Evolutionary conservation across 2,888 invertebrate species (phyloP).

Genomic region (Ommatoiulus sabulosus): DNA sequence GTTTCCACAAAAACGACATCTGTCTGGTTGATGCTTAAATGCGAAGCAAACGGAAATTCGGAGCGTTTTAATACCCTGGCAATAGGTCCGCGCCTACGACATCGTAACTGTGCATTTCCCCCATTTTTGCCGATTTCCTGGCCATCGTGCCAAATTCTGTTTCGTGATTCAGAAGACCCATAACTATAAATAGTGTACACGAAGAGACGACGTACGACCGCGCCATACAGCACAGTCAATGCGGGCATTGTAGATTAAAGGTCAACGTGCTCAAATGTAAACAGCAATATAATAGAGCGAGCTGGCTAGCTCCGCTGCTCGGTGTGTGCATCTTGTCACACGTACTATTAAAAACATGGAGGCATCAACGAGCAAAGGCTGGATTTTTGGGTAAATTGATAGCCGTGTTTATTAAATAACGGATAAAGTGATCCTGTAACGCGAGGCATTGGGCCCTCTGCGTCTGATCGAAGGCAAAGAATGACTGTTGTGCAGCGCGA

Average conservation of each 20-base stretch:
- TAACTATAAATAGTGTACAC: slow-evolving; percentile 37
- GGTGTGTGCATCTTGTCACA: neutral
- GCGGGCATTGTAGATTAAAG: slow-evolving; percentile 26
- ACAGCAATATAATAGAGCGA: neutral
- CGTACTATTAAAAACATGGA: neutral
- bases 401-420: slow-evolving; percentile 32
- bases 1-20: neutral
- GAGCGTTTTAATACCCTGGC: neutral
- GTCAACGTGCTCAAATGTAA: slow-evolving; percentile 43
- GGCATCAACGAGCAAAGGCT: slow-evolving; percentile 1
- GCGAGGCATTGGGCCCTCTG: neutral
- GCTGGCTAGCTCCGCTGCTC: neutral
- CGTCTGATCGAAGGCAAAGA: neutral
- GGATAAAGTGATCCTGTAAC: neutral
- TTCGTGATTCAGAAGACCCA: slow-evolving; percentile 11
- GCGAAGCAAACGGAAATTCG: neutral
- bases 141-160: slow-evolving; percentile 14
- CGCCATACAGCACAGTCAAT: neutral
- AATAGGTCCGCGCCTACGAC: too few species aligned
- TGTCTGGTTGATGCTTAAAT: neutral
- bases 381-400: slow-evolving; percentile 18
- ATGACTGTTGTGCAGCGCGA: neutral
- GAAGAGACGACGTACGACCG: neutral
- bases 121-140: neutral
- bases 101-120: neutral